Evolutionary conservation across 92 coral and sea anemone species (phyloP), one percentile per base, ranked within the genome.

Genomic region (Parazoanthus atlanticus): DNA sequence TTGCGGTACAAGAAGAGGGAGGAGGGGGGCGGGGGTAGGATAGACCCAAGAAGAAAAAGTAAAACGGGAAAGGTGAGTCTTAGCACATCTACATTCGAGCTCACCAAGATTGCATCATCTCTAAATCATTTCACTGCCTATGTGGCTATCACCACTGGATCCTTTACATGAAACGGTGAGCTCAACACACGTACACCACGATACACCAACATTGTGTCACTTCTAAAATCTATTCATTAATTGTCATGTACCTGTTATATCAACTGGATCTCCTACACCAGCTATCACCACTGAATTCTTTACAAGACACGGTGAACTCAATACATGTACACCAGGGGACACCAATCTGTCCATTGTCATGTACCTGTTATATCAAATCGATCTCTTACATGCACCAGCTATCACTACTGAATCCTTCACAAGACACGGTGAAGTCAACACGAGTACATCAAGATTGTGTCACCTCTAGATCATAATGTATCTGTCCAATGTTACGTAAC

Each of bases 341-440:
- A 19, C 4, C 65, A 10, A 29, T 29, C 0, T 72, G 26, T 33
- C 10, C 23, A 74, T 25, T n/a, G 21, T 79, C 28, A 10, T 47
- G 12, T 81, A 74, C 83, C 92, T 95, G 93, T 56, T 83, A 49
- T 56, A 81, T 90, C 56, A 49, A 49, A 7, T 49, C 10, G 17
- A 49, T 49, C 56, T 49, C 56, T 8, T 11, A 13, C 56, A n/a
- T n/a, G n/a, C n/a, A 49, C 17, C 56, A 49, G 88, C 36, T 10
- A 96, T 89, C 16, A 81, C 84, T 10, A 96, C 92, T 12, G 96
- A 88, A 47, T 96, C 95, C 74, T 90, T 90, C 28, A 49, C 17
- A 13, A 49, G 17, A 49, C 56, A 49, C 17, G 17, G 56, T 49
- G 56, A 49, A 49, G 7, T 46, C 56, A 13, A 49, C 56, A 49